Conservation (phyloP, 2,888 invertebrate species). For the Callyntrura sp. region DNA sequence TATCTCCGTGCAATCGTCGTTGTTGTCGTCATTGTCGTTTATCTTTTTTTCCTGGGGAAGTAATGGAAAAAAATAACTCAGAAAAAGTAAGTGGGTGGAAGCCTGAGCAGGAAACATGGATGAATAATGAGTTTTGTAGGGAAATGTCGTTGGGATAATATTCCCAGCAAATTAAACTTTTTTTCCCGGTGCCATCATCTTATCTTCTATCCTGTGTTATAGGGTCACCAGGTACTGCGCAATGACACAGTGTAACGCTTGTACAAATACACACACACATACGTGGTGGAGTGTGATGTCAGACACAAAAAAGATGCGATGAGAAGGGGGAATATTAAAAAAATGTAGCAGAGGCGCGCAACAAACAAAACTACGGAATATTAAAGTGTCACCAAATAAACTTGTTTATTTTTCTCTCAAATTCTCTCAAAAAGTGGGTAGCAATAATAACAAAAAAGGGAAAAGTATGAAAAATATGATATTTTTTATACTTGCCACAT, state of each 20-base stretch:
- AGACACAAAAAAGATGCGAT: background rate
- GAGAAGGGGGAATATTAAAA: no score
- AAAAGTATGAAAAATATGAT: background rate
- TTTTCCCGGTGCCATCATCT: background rate
- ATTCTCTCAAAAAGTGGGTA: no score
- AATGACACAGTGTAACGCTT: background rate
- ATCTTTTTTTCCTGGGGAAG: conserved; percentile 28
- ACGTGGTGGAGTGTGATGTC: background rate
- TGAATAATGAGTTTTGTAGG: conserved; percentile 7
- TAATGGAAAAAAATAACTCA: conserved; percentile 15
- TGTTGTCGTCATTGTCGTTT: conserved; percentile 17
- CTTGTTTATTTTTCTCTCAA: conserved; percentile 21
- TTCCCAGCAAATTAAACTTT: conserved; percentile 46
- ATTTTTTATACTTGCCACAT: background rate
- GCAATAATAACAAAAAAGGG: background rate
- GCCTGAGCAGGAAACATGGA: background rate
- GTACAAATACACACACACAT: background rate
- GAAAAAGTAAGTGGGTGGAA: conserved; percentile 9
- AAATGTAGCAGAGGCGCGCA: background rate
- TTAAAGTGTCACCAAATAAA: conserved; percentile 32
- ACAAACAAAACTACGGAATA: conserved; percentile 18
- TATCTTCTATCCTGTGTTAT: background rate
- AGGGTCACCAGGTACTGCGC: conserved; percentile 6
- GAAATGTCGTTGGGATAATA: conserved; percentile 44
- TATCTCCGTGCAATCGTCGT: background rate